phyloP scores from a whole-genome alignment of 2,113 vertebrate genomes.

The Mus spicilegus region DNA sequence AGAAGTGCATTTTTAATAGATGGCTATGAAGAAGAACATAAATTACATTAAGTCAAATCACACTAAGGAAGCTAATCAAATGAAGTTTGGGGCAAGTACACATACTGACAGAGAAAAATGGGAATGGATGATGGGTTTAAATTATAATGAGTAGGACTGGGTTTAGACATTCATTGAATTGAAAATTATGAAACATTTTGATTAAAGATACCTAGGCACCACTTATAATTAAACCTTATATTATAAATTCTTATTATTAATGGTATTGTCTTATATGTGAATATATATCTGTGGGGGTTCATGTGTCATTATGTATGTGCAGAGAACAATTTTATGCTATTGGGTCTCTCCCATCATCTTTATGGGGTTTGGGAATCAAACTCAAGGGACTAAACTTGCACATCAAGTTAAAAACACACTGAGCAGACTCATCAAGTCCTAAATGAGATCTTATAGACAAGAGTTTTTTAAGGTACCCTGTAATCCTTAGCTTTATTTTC shows the following conservation, averaged over 20 bases:
- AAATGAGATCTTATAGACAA: background rate
- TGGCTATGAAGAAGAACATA: background rate
- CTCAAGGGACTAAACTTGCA: background rate
- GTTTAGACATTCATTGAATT: background rate
- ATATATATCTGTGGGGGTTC: background rate
- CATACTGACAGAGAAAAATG: background rate
- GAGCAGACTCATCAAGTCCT: too few species aligned
- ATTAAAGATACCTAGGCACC: background rate
- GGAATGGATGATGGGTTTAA: background rate
- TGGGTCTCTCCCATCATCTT: background rate
- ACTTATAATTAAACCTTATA: background rate
- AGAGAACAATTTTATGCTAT: background rate
- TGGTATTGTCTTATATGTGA: too few species aligned
- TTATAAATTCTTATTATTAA: background rate
- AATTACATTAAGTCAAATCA: background rate
- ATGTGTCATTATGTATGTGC: too few species aligned
- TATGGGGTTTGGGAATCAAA: background rate
- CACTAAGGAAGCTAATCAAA: background rate
- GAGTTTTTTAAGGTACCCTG: background rate
- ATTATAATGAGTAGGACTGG: background rate
- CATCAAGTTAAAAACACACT: background rate
- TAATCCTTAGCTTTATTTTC: background rate
- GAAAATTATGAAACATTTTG: slow-evolving; percentile 16
- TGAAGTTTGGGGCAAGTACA: background rate
- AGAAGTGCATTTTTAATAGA: background rate